Conservation (phyloP, 1,140 invertebrate species). For the Bombus soroeensis region DNA sequence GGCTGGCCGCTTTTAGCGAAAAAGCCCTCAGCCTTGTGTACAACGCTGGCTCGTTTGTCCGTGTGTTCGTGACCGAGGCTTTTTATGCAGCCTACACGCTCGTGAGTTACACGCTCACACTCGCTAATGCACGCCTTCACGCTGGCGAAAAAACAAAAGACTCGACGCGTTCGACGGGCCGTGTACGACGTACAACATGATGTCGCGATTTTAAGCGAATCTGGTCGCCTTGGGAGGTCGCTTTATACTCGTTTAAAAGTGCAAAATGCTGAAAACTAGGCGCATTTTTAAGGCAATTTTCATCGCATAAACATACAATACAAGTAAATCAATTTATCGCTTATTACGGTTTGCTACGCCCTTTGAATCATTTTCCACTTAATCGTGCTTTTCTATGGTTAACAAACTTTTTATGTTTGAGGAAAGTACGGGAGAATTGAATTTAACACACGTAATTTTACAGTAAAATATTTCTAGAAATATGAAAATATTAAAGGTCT, state of each 20-base stretch:
- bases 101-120: not conserved
- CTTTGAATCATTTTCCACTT: no score
- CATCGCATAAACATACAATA: no score
- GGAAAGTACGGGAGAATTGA: no score
- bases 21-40: conserved; percentile 42
- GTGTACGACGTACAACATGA: not conserved
- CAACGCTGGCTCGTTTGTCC: not conserved
- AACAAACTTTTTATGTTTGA: no score
- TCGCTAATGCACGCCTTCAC: conserved; percentile 18
- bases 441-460: no score
- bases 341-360: no score
- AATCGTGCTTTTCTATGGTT: no score
- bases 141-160: conserved; percentile 19
- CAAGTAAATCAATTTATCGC: no score
- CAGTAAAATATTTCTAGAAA: no score
- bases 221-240: not conserved
- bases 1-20: conserved; percentile 60
- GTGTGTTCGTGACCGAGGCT: not conserved
- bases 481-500: no score
- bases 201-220: not conserved
- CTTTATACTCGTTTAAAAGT: not conserved
- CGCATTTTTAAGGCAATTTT: no score
- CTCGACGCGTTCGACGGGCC: not conserved
- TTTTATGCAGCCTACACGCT: not conserved
- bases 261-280: not conserved